Evolutionary conservation across 2,797 vertebrate species (phyloP), one percentile per base, ranked within the genome.

Genomic region (Darevskia nairensis): DNA sequence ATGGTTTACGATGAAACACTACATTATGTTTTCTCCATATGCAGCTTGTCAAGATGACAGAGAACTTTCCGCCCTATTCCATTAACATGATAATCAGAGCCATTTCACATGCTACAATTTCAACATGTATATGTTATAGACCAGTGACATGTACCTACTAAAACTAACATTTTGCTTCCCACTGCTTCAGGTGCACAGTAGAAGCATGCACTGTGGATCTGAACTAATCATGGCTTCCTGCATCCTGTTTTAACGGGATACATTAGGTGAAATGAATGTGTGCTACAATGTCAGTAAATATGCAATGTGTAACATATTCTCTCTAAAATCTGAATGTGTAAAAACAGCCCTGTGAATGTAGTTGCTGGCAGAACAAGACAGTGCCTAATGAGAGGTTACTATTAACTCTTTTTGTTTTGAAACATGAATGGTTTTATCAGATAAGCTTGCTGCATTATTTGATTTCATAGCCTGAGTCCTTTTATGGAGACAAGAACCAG

Each of bases 1-100:
- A 89, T 76, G 69, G 77, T 91, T 89, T 82, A 59, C 76, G 55
- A 89, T 4, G 35, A 79, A 46, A 13, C 91, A 85, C 2, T 81
- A 89, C 2, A 2, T 1, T 0, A 0, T 89, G 86, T 79, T 41
- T 44, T 86, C 74, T 75, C 72, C 66, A 44, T 44, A 86, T 71
- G 35, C 35, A 41, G n/a, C n/a, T 68, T 68, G 59, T 41, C 77
- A 85, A 75, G 9, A 79, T 17, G 15, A 88, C 25, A 44, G 39
- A 80, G 39, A 85, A 66, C 15, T 85, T 89, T 46, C 41, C 69
- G 66, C 27, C n/a, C 15, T 35, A 11, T 80, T 32, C 41, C 55
- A 64, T 39, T 72, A 29, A 46, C 72, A 6, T 69, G 11, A 64
- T 80, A 50, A 82, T 61, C 23, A 41, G 11, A 72, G 83, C 17